Evolutionary conservation across 37 sponge, comb jelly and placozoan species (phyloP).

Genomic region (Axinella damicornis): DNA sequence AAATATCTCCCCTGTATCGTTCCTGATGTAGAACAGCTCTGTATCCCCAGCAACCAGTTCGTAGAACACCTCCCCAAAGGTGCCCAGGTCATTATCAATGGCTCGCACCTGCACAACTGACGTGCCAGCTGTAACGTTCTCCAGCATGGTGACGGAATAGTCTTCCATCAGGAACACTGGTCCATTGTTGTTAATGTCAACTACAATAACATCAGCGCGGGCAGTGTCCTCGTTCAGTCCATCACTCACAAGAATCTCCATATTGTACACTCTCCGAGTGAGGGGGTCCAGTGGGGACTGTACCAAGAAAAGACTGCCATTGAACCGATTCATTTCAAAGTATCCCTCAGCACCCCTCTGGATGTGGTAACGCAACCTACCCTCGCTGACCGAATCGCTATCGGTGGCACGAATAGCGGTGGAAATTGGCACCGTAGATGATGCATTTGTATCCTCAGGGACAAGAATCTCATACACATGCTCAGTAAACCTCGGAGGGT

Average conservation of each 20-base stretch:
- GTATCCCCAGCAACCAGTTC: constrained; percentile 1
- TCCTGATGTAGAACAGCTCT: constrained; percentile 40
- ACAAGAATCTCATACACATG: constrained; percentile 21
- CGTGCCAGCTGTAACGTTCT: constrained; percentile 45
- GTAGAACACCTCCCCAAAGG: constrained; percentile 14
- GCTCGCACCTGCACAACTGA: constrained; percentile 54
- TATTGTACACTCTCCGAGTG: constrained; percentile 11
- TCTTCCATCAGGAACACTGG: constrained; percentile 43
- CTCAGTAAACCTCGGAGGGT: constrained; percentile 54
- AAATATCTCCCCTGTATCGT: constrained; percentile 39
- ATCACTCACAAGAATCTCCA: constrained; percentile 48
- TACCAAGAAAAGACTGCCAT: constrained; percentile 47
- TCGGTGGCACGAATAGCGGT: constrained; percentile 45
- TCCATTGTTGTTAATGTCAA: constrained; percentile 61
- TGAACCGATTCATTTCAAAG: constrained; percentile 50
- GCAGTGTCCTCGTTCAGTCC: constrained; percentile 39
- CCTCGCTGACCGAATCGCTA: constrained; percentile 57
- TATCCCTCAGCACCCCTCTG: constrained; percentile 25
- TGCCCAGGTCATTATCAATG: constrained; percentile 29
- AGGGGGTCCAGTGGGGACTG: constrained; percentile 10
- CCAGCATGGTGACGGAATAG: constrained; percentile 41
- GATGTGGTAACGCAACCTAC: constrained; percentile 56
- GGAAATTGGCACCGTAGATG: constrained; percentile 35
- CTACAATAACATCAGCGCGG: constrained; percentile 12
- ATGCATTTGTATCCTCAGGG: constrained; percentile 1